These are phyloP conservation scores for Matsumyia berberina DNA, from an alignment of 2,888 invertebrate species.

Conservation along the genomic window DNA sequence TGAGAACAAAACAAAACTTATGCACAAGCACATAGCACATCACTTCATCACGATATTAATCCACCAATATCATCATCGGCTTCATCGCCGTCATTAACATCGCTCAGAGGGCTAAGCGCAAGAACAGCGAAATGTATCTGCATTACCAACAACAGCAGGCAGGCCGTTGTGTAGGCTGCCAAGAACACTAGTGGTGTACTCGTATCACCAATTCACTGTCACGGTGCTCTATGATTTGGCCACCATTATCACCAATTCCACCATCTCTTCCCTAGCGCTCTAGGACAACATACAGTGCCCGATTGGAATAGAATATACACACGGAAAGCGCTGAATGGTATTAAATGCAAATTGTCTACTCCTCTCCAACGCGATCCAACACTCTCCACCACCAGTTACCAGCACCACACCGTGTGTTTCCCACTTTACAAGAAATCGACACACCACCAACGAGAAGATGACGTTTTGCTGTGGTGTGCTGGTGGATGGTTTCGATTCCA, in stretches of 20 bases:
- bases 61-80: conserved; percentile 67
- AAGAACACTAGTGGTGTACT: conserved; percentile 35
- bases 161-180: conserved; percentile 5
- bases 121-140: conserved; percentile 62
- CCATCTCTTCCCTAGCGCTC: conserved; percentile 36
- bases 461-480: conserved; percentile 36
- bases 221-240: conserved; percentile 69
- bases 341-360: conserved; percentile 71
- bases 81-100: conserved; percentile 74
- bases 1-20: conserved; percentile 62
- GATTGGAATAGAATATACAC: conserved; percentile 34
- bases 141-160: conserved; percentile 19
- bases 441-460: conserved; percentile 56
- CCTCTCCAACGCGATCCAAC: conserved; percentile 62
- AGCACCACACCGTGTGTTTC: conserved; percentile 52
- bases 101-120: conserved; percentile 63
- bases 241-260: conserved; percentile 31
- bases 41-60: conserved; percentile 66
- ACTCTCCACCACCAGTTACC: conserved; percentile 64
- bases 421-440: conserved; percentile 63
- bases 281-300: conserved; percentile 61
- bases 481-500: conserved; percentile 52
- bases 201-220: conserved; percentile 67
- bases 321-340: conserved; percentile 43
- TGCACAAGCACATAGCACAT: conserved; percentile 42